Base-by-base conservation (phyloP, 2,113 vertebrate species). In the Carassius gibelio region DNA sequence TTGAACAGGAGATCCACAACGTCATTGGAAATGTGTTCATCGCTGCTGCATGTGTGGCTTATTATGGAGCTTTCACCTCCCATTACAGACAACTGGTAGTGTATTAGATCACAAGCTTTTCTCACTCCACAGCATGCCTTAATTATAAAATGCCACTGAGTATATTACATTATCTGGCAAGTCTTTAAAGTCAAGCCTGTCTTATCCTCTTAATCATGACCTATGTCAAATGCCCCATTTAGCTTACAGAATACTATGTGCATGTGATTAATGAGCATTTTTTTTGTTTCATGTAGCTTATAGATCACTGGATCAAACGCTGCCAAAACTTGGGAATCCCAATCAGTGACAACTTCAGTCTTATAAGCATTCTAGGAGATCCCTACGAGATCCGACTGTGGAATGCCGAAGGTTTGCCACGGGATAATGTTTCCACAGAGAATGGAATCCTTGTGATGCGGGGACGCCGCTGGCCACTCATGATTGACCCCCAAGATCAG, bases 401-500 rank as follows among this genome's bases (percentile, higher is more conserved):
- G 96, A 97, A 97, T 74, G 79, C 94, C 0, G 96, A 97, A 8
- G 95, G 95, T 15, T 88, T 97, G 62, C 95, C 96, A 34, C 94
- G 95, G 1, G 96, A 97, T 89, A 84, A 86, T 1, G 89, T 96
- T 62, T 97, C 96, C 21, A 97, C 94, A 0, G 96, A 97, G 88
- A 97, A 97, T 14, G 94, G 95, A 14, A 96, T 97, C 89, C 88
- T 96, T 88, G 96, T 96, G 82, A 95, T 95, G 7, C 90, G 93
- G 1, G 96, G 95, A 36, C 94, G 93, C 77, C 94, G 95, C 57
- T 97, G 96, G 95, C 96, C 96, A 36, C 92, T 97, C 62, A 96
- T 97, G 95, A 96, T 97, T 83, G 96, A 98, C 87, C 95, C 95
- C 4, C 96, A 97, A 88, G 96, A 97, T 91, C 96, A 97, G 94